These are phyloP conservation scores for Premnoplex brunnescens DNA, from an alignment of 2,797 vertebrate genomes.

Conservation along the genomic window DNA sequence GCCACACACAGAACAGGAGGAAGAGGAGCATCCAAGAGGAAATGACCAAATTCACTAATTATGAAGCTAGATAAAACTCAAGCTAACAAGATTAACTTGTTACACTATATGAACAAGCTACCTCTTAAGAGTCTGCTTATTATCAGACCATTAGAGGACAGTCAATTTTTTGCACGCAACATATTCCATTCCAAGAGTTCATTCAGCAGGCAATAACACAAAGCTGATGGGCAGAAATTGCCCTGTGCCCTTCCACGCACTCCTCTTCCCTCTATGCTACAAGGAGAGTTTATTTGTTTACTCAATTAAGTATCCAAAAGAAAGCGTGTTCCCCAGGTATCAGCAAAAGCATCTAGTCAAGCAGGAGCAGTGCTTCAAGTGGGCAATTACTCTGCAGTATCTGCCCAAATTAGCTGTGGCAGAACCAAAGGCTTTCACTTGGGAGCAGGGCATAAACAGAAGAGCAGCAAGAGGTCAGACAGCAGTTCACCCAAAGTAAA, in stretches of 20 bases:
- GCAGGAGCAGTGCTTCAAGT: not conserved
- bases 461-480: not conserved
- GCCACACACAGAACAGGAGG: not conserved
- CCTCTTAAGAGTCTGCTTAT: slow-evolving; percentile 11
- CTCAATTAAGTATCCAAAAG: not conserved
- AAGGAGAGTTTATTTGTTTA: not conserved
- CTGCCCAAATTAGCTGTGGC: not conserved
- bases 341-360: not conserved
- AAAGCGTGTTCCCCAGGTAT: not conserved
- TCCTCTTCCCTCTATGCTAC: not conserved
- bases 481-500: not conserved
- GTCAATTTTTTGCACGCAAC: not conserved
- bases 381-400: fast-evolving
- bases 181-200: not conserved
- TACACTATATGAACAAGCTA: not conserved
- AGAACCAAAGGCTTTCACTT: not conserved
- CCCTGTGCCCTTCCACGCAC: not conserved
- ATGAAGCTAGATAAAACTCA: not conserved
- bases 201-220: not conserved
- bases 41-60: slow-evolving; percentile 7
- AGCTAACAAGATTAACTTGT: slow-evolving; percentile 5
- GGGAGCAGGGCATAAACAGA: not conserved
- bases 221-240: not conserved
- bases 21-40: not conserved
- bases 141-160: not conserved